Percentiles rank a stretch among this genome's conserved stretches.
Evolutionary conservation across 2,113 vertebrate genomes (phyloP).

Genomic region (Probosciger aterrimus): DNA sequence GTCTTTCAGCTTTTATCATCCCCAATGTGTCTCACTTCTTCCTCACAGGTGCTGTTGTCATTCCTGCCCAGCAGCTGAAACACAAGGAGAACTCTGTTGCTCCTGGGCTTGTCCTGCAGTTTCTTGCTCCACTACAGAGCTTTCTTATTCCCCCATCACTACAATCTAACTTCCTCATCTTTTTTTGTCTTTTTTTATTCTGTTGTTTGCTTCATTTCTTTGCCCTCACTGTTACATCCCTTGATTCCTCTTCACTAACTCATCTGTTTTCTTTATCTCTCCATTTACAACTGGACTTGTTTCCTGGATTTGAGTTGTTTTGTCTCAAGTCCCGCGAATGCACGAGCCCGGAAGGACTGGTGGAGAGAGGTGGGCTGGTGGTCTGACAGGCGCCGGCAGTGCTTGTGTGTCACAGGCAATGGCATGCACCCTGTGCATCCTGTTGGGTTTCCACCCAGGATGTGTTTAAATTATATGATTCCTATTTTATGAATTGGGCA

Average conservation of each 20-base stretch:
- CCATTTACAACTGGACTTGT: not conserved
- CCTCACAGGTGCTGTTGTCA: not conserved
- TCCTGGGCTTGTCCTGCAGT: not conserved
- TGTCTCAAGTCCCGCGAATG: not conserved
- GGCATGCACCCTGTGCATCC: fast-evolving
- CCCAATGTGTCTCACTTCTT: not conserved
- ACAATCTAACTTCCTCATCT: not conserved
- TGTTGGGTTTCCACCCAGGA: not conserved
- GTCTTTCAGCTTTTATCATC: not conserved
- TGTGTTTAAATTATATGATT: not conserved
- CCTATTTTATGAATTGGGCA: slow-evolving; percentile 4
- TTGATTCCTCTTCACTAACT: not conserved
- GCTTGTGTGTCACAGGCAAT: fast-evolving
- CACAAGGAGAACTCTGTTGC: not conserved
- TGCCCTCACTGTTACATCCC: not conserved
- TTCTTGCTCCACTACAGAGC: not conserved
- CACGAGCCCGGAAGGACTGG: not conserved
- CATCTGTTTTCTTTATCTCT: not conserved
- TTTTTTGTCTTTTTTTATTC: not conserved
- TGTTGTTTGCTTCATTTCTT: not conserved
- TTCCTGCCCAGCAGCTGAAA: not conserved
- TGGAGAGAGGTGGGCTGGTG: not conserved
- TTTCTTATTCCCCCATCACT: not conserved
- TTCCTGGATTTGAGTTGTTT: fast-evolving
- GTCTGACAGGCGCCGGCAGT: not conserved